Percentiles rank a stretch among this genome's conserved stretches.
These are phyloP conservation scores for Kryptolebias ocellatus DNA, from an alignment of 2,797 vertebrate species.

Conservation along the genomic window DNA sequence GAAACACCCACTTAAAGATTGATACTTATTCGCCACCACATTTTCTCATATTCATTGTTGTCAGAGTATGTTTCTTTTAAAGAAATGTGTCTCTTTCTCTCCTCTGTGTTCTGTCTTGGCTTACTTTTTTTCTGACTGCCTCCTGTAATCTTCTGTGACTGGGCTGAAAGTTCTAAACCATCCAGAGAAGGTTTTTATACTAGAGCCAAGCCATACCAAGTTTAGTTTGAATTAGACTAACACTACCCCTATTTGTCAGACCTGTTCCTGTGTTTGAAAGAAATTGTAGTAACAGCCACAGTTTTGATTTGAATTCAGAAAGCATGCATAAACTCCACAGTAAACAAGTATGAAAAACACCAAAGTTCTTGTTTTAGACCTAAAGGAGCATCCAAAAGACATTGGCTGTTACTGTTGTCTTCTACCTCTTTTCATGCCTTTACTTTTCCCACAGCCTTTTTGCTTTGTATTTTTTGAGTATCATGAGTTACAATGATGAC, in stretches of 20 bases:
- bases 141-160: too few species aligned
- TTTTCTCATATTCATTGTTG: background rate
- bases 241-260: background rate
- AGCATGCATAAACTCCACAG: slow-evolving; percentile 6
- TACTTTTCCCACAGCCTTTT: slow-evolving; percentile 14
- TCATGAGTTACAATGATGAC: slow-evolving; percentile 60
- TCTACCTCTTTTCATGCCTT: slow-evolving; percentile 21
- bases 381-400: slow-evolving; percentile 9
- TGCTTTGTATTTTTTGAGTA: slow-evolving; percentile 33
- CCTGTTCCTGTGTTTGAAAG: background rate
- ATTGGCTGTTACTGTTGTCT: slow-evolving; percentile 25
- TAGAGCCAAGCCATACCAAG: background rate
- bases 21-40: too few species aligned
- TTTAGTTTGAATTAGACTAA: too few species aligned
- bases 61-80: background rate
- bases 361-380: slow-evolving; percentile 10
- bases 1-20: too few species aligned
- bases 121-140: too few species aligned
- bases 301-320: background rate
- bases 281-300: background rate
- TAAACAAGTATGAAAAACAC: slow-evolving; percentile 7
- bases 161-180: background rate
- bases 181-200: background rate
- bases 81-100: too few species aligned
- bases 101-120: too few species aligned